Percentiles rank a stretch among this genome's conserved stretches.
Evolutionary conservation across 2,888 invertebrate species (phyloP).

Genomic region (Chymomyza amoena): DNA sequence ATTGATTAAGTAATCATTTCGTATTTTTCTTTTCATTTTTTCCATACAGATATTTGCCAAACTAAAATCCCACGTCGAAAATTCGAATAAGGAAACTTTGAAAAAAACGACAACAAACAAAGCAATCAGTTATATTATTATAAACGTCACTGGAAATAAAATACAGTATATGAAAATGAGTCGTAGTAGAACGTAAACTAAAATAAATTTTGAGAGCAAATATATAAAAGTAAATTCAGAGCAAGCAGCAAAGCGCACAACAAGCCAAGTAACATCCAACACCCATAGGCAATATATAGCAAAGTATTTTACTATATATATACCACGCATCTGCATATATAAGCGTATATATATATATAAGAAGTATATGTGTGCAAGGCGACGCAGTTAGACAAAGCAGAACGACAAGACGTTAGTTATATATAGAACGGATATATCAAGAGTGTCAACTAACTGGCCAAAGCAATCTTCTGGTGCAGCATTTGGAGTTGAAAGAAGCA

Average conservation of each 20-base stretch:
- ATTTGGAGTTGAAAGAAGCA: background rate
- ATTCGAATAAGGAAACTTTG: background rate
- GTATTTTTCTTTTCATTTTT: background rate
- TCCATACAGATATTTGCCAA: slow-evolving; percentile 30
- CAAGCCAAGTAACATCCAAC: background rate
- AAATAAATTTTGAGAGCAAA: slow-evolving; percentile 3
- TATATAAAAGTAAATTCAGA: background rate
- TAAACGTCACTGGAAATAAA: slow-evolving; percentile 5
- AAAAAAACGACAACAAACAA: background rate
- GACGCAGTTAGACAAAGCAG: background rate
- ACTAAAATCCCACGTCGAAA: background rate
- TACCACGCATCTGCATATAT: background rate
- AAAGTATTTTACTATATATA: background rate
- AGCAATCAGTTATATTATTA: slow-evolving; percentile 6
- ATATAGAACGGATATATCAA: background rate
- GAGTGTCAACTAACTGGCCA: slow-evolving; percentile 6
- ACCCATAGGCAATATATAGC: background rate
- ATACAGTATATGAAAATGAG: background rate
- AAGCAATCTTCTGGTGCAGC: background rate
- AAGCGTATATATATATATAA: background rate
- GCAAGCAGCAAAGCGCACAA: slow-evolving; percentile 3
- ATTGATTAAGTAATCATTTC: slow-evolving; percentile 18
- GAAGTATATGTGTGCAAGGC: background rate
- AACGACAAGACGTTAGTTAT: background rate
- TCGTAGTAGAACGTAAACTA: background rate